Evolutionary conservation across 2,797 vertebrate species (phyloP).

Genomic region (Sebastes nivosus): DNA sequence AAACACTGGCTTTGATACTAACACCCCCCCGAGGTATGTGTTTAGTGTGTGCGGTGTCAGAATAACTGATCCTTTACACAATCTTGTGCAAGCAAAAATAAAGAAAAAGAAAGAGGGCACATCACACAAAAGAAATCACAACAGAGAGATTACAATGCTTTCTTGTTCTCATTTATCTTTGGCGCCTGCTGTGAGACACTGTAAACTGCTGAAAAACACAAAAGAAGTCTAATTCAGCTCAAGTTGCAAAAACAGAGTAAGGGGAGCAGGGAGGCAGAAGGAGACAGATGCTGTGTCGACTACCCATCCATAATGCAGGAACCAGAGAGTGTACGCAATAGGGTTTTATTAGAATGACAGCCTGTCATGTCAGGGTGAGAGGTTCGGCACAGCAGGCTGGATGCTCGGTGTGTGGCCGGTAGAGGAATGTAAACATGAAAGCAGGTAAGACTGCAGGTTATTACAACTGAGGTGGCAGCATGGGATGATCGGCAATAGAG

Average conservation of each 20-base stretch:
- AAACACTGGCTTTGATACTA: conserved; percentile 73
- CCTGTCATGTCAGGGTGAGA: conserved; percentile 64
- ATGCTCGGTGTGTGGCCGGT: conserved; percentile 12
- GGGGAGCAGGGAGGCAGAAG: conserved; percentile 31
- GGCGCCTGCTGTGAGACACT: conserved; percentile 47
- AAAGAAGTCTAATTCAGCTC: conserved; percentile 44
- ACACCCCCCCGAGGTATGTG: conserved; percentile 65
- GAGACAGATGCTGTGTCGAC: conserved; percentile 62
- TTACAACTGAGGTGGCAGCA: not conserved
- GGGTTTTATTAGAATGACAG: conserved; percentile 67
- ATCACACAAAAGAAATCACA: conserved; percentile 37
- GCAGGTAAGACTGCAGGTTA: conserved; percentile 28
- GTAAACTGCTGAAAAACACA: conserved; percentile 47
- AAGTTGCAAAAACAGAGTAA: conserved; percentile 37
- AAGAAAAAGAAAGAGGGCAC: conserved; percentile 15
- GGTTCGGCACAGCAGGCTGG: conserved; percentile 33
- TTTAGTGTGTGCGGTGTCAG: conserved; percentile 61
- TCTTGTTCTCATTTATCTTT: conserved; percentile 45
- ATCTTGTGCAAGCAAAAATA: conserved; percentile 49
- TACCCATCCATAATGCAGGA: conserved; percentile 71
- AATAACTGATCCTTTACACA: conserved; percentile 66
- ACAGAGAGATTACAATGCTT: conserved; percentile 47
- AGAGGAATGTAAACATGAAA: conserved; percentile 36
- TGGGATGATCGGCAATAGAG: conserved; percentile 3
- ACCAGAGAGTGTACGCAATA: conserved; percentile 50